phyloP scores from a whole-genome alignment of 2,888 invertebrate species.

The Zygaena filipendulae region DNA sequence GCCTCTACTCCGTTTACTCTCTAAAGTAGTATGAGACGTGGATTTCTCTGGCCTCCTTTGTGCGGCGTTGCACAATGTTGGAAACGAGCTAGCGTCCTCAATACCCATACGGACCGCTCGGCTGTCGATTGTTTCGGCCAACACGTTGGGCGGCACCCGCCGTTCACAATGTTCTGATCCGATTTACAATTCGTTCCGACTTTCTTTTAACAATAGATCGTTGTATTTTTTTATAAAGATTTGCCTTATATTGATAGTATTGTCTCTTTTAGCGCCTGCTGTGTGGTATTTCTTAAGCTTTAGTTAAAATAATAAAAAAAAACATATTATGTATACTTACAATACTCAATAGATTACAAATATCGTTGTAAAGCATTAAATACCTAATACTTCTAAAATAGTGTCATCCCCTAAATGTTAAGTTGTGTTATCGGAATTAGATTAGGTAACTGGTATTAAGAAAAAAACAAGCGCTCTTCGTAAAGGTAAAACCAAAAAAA shows the following conservation, averaged over 20 bases:
- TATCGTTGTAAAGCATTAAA: too few species aligned
- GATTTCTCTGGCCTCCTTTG: conserved; percentile 58
- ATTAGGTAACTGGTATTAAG: too few species aligned
- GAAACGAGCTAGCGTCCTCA: conserved; percentile 37
- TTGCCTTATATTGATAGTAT: too few species aligned
- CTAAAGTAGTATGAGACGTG: conserved; percentile 41
- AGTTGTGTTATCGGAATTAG: too few species aligned
- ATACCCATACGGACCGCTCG: conserved; percentile 32
- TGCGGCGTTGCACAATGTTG: conserved; percentile 54
- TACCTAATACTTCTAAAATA: too few species aligned
- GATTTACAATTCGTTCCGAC: conserved; percentile 61
- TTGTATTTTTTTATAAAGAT: too few species aligned
- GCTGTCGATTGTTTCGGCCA: conserved; percentile 47
- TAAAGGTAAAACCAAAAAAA: too few species aligned
- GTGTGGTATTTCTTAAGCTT: conserved; percentile 28
- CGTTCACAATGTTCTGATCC: conserved; percentile 32
- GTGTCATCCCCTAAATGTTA: too few species aligned
- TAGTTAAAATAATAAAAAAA: too few species aligned
- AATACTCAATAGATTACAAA: too few species aligned
- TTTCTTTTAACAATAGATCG: conserved; percentile 46
- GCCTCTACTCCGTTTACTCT: conserved; percentile 26
- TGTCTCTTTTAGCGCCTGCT: conserved; percentile 33
- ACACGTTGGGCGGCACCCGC: conserved; percentile 50
- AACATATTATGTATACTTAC: too few species aligned
- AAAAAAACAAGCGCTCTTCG: too few species aligned